Base-by-base conservation (phyloP, 1,140 invertebrate genomes). In the Drosophila parabipectinata region DNA sequence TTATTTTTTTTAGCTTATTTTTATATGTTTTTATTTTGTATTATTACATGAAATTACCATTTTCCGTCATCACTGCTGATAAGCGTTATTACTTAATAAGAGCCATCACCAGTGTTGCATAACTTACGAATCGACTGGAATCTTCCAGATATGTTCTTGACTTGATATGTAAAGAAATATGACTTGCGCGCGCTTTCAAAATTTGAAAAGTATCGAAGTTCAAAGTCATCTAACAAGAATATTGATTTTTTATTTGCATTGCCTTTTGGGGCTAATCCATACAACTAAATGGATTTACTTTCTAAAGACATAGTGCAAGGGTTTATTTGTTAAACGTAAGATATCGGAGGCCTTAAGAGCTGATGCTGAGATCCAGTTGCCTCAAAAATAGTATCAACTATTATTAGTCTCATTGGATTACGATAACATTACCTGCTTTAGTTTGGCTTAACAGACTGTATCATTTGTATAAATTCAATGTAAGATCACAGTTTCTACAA, bases 381-480 rank as follows among this genome's bases (percentile, higher is more conserved):
- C 21, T 47, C 26, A 1, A 34, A 1, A 26, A 7, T 14, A 18
- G 10, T 69, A 69, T 39, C 37, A 37, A 54, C 37, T 69, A 48
- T 30, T 15, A 30, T 4, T 47, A 48, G 34, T 59, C 28, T 45
- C 15, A 28, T 18, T 12, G 6, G 21, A 39, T 10, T 15, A 3
- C 34, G 21, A 52, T 12, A 64, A 75, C 72, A 12, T 75, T 75
- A 75, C 72, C 72, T 75, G 60, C 15, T 44, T 44, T 18, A n/a
- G 41, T 45, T 14, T 53, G 37, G 54, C 72, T 66, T 75, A 75
- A 75, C 60, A 75, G 63, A 69, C 63, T 69, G 41, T 57, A 24
- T 57, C 6, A 52, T 69, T 71, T 69, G 41, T 37, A 68, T 69
- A 69, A 71, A 45, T 57, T 56, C 60, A 52, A 69, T 56, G 32